phyloP scores from a whole-genome alignment of 2,113 vertebrate species.

The Puma concolor region DNA sequence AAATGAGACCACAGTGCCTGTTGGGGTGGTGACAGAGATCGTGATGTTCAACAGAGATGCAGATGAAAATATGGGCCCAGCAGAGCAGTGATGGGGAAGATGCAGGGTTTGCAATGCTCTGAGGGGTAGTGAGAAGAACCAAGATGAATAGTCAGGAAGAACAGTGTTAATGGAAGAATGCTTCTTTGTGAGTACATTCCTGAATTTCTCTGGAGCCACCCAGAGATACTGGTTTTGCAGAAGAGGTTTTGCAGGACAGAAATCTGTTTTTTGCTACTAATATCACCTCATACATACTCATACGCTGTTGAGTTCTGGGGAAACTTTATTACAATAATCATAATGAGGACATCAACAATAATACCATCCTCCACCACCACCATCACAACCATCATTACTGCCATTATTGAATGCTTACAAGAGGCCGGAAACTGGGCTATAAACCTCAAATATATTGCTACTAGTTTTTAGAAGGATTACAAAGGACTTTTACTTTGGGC shows the following conservation, averaged over 20 bases:
- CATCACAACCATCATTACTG: neutral
- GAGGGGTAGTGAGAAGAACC: neutral
- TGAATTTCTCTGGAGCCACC: neutral
- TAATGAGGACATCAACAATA: neutral
- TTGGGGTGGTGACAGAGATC: neutral
- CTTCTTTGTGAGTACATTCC: neutral
- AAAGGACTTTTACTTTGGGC: neutral
- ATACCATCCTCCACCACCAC: neutral
- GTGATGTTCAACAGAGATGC: neutral
- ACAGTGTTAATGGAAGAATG: neutral
- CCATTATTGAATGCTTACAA: neutral
- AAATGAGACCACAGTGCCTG: neutral
- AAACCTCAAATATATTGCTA: neutral
- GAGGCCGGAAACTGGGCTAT: neutral
- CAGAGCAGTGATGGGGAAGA: neutral
- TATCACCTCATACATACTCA: neutral
- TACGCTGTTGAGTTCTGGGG: neutral
- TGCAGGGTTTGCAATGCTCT: neutral
- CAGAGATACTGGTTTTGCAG: neutral
- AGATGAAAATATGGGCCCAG: neutral
- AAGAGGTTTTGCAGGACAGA: neutral
- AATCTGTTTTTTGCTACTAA: neutral
- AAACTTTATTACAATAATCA: conserved; percentile 8
- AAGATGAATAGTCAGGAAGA: neutral
- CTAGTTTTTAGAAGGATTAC: neutral